Conservation (phyloP, 2,888 invertebrate genomes). For the Clusia tigrina region DNA sequence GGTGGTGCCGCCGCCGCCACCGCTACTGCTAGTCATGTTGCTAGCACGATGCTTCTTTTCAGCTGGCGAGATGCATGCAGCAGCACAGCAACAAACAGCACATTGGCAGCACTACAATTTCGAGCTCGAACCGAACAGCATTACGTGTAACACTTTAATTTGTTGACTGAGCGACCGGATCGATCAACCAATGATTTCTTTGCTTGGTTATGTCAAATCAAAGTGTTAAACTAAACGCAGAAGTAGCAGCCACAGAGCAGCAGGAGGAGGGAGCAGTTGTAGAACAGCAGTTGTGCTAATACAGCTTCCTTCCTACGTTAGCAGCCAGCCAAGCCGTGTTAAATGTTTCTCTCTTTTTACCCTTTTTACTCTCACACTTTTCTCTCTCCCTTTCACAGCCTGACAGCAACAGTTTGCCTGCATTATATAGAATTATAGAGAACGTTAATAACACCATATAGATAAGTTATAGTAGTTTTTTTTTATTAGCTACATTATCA, state of each 20-base stretch:
- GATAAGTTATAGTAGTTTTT: constrained; percentile 15
- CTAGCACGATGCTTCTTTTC: too few species aligned
- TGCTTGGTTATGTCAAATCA: too few species aligned
- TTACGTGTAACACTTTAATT: too few species aligned
- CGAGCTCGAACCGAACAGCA: background rate
- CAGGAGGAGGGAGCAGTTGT: constrained; percentile 35
- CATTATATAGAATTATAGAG: constrained; percentile 51
- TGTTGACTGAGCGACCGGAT: too few species aligned
- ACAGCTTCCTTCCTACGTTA: constrained; percentile 28
- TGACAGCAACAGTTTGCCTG: constrained; percentile 52
- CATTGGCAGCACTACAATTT: constrained; percentile 30
- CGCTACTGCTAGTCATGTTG: too few species aligned
- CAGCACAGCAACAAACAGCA: background rate
- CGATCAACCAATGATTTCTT: too few species aligned
- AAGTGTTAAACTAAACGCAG: constrained; percentile 27
- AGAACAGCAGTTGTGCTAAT: constrained; percentile 27
- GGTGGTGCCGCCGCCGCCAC: background rate
- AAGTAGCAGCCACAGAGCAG: constrained; percentile 39
- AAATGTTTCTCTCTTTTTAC: background rate
- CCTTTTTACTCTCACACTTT: constrained; percentile 36
- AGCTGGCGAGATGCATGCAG: background rate
- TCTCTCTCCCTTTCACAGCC: constrained; percentile 37
- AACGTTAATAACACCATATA: constrained; percentile 37
- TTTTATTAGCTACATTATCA: background rate
- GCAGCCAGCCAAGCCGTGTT: constrained; percentile 21